phyloP scores from a whole-genome alignment of 2,888 invertebrate species.

The Zaprionus bogoriensis region DNA sequence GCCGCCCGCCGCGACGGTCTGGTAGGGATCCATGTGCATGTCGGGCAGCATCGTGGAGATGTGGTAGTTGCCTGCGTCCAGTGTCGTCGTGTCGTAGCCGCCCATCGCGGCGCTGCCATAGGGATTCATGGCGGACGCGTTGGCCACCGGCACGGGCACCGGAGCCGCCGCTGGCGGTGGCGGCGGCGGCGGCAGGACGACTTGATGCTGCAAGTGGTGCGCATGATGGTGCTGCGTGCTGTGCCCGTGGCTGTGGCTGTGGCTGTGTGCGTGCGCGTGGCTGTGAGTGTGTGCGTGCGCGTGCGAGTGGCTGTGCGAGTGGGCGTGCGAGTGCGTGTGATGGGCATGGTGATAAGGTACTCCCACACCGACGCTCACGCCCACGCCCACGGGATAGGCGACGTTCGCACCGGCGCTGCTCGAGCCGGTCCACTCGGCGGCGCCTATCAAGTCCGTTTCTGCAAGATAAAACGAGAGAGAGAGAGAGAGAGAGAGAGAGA shows the following conservation, averaged over 20 bases:
- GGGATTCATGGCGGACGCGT: conserved; percentile 73
- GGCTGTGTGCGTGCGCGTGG: neutral
- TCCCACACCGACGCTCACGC: conserved; percentile 31
- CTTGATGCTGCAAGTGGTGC: conserved; percentile 68
- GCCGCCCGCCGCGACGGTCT: conserved; percentile 67
- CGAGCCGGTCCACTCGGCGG: conserved; percentile 86
- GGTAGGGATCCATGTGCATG: conserved; percentile 83
- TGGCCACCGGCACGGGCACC: conserved; percentile 52
- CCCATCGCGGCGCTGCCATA: conserved; percentile 83
- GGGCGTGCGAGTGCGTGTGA: conserved; percentile 48
- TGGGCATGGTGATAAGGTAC: conserved; percentile 60
- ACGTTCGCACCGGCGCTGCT: conserved; percentile 78
- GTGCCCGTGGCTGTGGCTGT: conserved; percentile 24
- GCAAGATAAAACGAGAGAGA: conserved; percentile 51
- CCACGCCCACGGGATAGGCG: conserved; percentile 40
- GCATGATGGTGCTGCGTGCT: conserved; percentile 42
- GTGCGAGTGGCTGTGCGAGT: conserved; percentile 16
- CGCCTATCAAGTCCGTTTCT: conserved; percentile 86
- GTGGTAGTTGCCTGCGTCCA: conserved; percentile 83
- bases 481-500: neutral
- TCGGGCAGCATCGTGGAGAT: conserved; percentile 86
- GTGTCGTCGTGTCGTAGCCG: conserved; percentile 75
- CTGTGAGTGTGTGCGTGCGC: neutral
- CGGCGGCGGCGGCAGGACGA: conserved; percentile 83
- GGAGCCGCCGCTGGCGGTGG: conserved; percentile 83